These are phyloP conservation scores for Mesoclemmys tuberculata DNA, from an alignment of 2,113 vertebrate genomes.

Conservation along the genomic window DNA sequence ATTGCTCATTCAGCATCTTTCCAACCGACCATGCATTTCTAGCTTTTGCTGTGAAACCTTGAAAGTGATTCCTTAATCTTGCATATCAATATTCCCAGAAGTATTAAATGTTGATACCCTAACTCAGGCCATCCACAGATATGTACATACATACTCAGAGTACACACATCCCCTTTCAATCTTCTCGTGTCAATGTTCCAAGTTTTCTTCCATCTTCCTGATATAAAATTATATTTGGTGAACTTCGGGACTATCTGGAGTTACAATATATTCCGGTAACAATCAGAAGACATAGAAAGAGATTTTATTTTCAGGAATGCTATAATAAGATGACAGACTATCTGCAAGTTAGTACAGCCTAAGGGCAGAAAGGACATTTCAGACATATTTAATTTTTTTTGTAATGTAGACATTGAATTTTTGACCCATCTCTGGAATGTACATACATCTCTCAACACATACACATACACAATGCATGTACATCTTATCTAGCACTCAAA, in stretches of 20 bases:
- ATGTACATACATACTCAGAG: too few species aligned
- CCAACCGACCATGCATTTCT: not conserved
- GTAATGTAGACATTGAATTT: not conserved
- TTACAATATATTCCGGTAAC: rapidly evolving
- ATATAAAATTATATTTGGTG: not conserved
- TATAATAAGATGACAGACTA: not conserved
- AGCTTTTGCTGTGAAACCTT: not conserved
- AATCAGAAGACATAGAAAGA: not conserved
- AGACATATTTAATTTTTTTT: not conserved
- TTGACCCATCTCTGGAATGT: not conserved
- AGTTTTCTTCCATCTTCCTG: too few species aligned
- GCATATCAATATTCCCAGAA: not conserved
- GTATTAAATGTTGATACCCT: not conserved
- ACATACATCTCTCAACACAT: too few species aligned
- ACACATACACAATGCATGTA: not conserved
- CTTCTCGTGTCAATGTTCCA: too few species aligned
- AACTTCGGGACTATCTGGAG: not conserved
- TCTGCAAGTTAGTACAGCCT: not conserved
- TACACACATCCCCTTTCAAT: too few species aligned
- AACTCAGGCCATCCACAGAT: too few species aligned
- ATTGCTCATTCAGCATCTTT: not conserved
- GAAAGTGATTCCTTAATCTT: not conserved
- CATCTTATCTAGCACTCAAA: not conserved
- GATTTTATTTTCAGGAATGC: not conserved
- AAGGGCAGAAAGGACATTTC: not conserved